Percentiles rank a stretch among this genome's conserved stretches.
Evolutionary conservation across 2,888 invertebrate species (phyloP).

Genomic region (Agonopterix heracliana): DNA sequence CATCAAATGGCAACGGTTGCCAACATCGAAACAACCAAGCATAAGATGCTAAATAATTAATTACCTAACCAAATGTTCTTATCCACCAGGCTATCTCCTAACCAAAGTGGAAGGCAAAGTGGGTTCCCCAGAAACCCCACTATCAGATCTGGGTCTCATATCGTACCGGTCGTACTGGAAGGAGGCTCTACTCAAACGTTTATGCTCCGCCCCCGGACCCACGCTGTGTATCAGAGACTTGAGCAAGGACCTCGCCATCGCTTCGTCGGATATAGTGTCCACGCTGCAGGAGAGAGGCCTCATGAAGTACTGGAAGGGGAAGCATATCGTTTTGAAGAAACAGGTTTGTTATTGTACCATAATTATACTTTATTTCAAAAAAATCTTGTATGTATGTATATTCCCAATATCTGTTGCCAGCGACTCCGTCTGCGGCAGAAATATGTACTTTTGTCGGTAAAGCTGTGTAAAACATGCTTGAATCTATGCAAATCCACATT

Average conservation of each 20-base stretch:
- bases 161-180: constrained; percentile 99
- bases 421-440: too few relatives aligned
- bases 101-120: constrained; percentile 97
- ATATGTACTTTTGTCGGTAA: too few relatives aligned
- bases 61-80: too few relatives aligned
- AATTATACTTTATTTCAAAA: neutral
- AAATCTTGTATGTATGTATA: constrained; percentile 1
- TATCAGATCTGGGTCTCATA: constrained; percentile 97
- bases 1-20: too few relatives aligned
- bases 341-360: constrained; percentile 76
- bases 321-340: constrained; percentile 96
- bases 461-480: too few relatives aligned
- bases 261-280: constrained; percentile 97
- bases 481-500: too few relatives aligned
- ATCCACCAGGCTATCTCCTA: constrained; percentile 89
- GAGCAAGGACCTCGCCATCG: constrained; percentile 94
- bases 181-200: constrained; percentile 92
- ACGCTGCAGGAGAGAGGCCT: constrained; percentile 97
- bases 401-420: too few relatives aligned
- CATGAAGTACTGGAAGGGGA: constrained; percentile 99
- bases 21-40: too few relatives aligned
- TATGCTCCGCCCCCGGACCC: constrained; percentile 92
- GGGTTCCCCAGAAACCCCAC: constrained; percentile 99
- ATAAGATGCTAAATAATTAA: too few relatives aligned
- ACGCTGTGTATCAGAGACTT: constrained; percentile 94